Percentiles rank a stretch among this genome's conserved stretches.
phyloP scores from a whole-genome alignment of 1,140 invertebrate genomes.

The Phortica variegata region DNA sequence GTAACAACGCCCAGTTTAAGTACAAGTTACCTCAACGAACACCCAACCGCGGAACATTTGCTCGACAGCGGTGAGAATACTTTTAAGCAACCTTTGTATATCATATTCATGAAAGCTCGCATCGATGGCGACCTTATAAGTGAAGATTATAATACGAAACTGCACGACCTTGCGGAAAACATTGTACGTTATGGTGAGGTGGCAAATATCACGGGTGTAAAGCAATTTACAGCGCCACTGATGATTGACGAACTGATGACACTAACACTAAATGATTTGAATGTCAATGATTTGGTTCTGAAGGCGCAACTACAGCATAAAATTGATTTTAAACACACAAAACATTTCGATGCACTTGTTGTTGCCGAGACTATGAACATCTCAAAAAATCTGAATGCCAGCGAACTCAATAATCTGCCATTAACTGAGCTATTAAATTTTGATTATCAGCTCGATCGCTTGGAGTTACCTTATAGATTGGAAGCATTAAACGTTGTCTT shows the following conservation, averaged over 20 bases:
- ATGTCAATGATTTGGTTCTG: conserved; percentile 19
- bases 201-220: conserved; percentile 27
- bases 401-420: conserved; percentile 24
- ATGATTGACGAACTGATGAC: conserved; percentile 13
- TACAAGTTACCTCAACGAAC: conserved; percentile 24
- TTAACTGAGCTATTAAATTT: conserved; percentile 23
- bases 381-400: conserved; percentile 2
- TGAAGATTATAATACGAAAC: conserved; percentile 22
- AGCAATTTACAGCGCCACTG: conserved; percentile 30
- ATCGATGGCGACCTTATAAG: conserved; percentile 30
- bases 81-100: conserved; percentile 11
- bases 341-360: conserved; percentile 14
- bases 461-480: conserved; percentile 20
- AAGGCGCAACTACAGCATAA: conserved; percentile 6
- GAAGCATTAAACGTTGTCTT: conserved; percentile 25
- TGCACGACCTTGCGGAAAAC: conserved; percentile 22
- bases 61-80: conserved; percentile 1
- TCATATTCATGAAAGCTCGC: conserved; percentile 38
- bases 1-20: conserved; percentile 19
- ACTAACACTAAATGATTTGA: conserved; percentile 19
- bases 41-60: conserved; percentile 29
- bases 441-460: conserved; percentile 26
- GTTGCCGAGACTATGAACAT: conserved; percentile 19
- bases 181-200: conserved; percentile 34
- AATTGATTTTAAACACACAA: conserved; percentile 21